Evolutionary conservation across 2,113 vertebrate genomes (phyloP).

Genomic region (Siphamia tubifer): DNA sequence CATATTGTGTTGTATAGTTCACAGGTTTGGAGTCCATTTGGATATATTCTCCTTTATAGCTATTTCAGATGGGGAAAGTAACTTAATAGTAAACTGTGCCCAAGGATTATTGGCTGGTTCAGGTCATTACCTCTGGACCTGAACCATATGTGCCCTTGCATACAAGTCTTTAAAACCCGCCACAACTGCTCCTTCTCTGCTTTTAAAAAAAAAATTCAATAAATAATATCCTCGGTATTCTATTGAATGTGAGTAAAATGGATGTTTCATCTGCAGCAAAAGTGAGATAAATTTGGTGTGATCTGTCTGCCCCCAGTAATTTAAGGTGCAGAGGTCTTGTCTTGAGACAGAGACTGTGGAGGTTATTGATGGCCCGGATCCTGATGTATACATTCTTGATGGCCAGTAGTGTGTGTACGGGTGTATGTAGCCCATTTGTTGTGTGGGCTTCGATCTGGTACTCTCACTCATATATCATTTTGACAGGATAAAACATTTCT

Average conservation of each 20-base stretch:
- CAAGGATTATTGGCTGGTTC: not conserved
- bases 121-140: not conserved
- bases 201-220: not conserved
- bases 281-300: not conserved
- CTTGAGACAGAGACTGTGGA: not conserved
- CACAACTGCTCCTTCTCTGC: not conserved
- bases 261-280: not conserved
- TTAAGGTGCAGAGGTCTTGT: not conserved
- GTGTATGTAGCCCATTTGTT: not conserved
- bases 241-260: no score
- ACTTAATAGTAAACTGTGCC: not conserved
- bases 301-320: not conserved
- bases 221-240: no score
- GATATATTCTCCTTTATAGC: not conserved
- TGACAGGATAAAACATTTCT: constrained; percentile 17
- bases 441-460: not conserved
- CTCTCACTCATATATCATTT: not conserved
- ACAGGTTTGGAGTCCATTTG: no score
- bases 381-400: constrained; percentile 1
- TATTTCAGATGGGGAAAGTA: not conserved
- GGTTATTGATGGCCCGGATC: constrained; percentile 19
- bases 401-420: not conserved
- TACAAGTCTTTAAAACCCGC: not conserved
- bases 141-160: not conserved
- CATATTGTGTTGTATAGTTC: no score